A percentile compares a stretch with the other conserved stretches of the same genome.
Evolutionary conservation across 2,797 vertebrate species (phyloP).

Genomic region (Carcharodon carcharias): DNA sequence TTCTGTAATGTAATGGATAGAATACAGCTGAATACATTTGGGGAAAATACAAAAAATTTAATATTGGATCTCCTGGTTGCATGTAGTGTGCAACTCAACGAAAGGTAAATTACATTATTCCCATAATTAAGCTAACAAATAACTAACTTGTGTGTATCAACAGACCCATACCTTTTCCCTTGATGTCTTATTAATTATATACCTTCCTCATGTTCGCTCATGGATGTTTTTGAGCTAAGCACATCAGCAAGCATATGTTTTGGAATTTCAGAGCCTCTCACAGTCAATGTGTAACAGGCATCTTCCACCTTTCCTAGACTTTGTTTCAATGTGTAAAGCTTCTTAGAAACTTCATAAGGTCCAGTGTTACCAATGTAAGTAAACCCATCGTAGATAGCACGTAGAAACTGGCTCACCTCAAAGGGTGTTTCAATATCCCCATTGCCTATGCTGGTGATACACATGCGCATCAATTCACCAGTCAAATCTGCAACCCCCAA

Average conservation of each 20-base stretch:
- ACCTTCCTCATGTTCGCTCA: slow-evolving; percentile 81
- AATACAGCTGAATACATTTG: neutral
- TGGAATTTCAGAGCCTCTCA: slow-evolving; percentile 92
- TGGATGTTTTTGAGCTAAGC: slow-evolving; percentile 74
- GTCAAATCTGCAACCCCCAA: slow-evolving; percentile 92
- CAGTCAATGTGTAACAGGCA: slow-evolving; percentile 84
- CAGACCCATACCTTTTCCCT: neutral
- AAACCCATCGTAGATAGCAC: slow-evolving; percentile 91
- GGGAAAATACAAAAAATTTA: neutral
- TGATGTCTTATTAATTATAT: slow-evolving; percentile 44
- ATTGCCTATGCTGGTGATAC: slow-evolving; percentile 92
- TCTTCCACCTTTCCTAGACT: slow-evolving; percentile 96
- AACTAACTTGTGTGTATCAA: neutral
- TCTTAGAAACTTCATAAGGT: slow-evolving; percentile 95
- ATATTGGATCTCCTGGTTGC: neutral
- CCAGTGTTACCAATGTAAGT: slow-evolving; percentile 94
- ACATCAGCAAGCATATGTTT: slow-evolving; percentile 95
- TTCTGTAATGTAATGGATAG: neutral
- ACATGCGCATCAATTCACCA: slow-evolving; percentile 93
- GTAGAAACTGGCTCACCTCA: slow-evolving; percentile 86
- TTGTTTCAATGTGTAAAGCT: slow-evolving; percentile 87
- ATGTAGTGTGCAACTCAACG: neutral
- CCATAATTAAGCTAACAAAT: slow-evolving; percentile 7
- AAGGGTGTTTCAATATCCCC: slow-evolving; percentile 97
- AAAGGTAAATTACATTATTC: neutral